Percentiles rank a stretch among this genome's conserved stretches.
Evolutionary conservation across 2,888 invertebrate species (phyloP).

Genomic region (Ashinkailepas kermadecensis): DNA sequence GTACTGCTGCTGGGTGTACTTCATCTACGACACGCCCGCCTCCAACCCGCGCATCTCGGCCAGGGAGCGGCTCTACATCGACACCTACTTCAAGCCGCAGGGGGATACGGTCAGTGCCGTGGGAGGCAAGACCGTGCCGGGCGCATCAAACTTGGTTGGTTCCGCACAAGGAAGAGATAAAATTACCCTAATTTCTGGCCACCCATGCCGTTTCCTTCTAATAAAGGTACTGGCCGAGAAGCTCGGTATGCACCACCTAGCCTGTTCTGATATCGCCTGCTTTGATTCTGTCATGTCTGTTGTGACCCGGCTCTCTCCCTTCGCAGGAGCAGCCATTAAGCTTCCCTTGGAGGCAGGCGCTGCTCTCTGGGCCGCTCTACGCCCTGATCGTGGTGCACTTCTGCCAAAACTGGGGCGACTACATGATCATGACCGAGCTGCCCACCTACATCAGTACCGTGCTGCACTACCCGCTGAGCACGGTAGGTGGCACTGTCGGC

Average conservation of each 20-base stretch:
- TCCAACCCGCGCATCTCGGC: constrained; percentile 49
- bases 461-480: constrained; percentile 40
- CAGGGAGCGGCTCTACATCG: constrained; percentile 41
- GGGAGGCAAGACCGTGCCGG: too few species aligned
- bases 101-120: not conserved
- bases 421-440: constrained; percentile 71
- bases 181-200: too few species aligned
- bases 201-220: too few species aligned
- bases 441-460: constrained; percentile 74
- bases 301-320: constrained; percentile 20
- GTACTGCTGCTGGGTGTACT: constrained; percentile 44
- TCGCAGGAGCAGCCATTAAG: constrained; percentile 36
- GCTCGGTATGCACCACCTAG: too few species aligned
- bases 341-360: constrained; percentile 47
- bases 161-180: too few species aligned
- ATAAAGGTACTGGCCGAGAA: too few species aligned
- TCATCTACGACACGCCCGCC: constrained; percentile 49
- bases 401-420: constrained; percentile 47
- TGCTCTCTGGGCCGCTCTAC: constrained; percentile 45
- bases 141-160: too few species aligned
- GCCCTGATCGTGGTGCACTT: constrained; percentile 48
- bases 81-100: constrained; percentile 30
- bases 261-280: too few species aligned
- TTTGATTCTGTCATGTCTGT: not conserved
- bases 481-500: not conserved